These are phyloP conservation scores for Andrena bicolor DNA, from an alignment of 2,888 invertebrate genomes.

Conservation along the genomic window DNA sequence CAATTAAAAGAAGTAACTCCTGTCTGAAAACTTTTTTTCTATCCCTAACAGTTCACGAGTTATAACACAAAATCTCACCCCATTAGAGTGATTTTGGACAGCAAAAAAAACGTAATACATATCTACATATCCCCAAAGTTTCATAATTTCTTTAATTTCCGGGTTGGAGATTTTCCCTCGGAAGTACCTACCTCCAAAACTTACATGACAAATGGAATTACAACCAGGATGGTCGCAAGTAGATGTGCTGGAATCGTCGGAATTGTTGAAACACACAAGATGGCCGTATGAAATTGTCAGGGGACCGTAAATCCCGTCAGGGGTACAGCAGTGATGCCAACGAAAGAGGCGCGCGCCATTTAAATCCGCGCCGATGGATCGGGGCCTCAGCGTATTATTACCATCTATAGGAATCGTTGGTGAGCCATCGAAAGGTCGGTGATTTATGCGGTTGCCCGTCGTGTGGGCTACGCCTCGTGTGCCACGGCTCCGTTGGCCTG, in stretches of 20 bases:
- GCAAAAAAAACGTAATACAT: too few relatives aligned
- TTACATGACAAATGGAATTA: too few relatives aligned
- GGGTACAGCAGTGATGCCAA: not conserved
- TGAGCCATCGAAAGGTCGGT: constrained; percentile 63
- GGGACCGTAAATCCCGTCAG: constrained; percentile 6
- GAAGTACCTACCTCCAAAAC: too few relatives aligned
- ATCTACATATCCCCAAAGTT: too few relatives aligned
- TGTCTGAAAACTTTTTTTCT: too few relatives aligned
- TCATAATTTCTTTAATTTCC: too few relatives aligned
- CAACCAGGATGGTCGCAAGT: too few relatives aligned
- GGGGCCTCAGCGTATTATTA: constrained; percentile 59
- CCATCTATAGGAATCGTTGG: constrained; percentile 64
- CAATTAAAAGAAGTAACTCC: too few relatives aligned
- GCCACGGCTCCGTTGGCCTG: constrained; percentile 28
- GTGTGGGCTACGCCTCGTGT: constrained; percentile 51
- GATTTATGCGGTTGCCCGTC: constrained; percentile 63
- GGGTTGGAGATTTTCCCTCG: too few relatives aligned
- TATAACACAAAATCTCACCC: too few relatives aligned
- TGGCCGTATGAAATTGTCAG: constrained; percentile 11
- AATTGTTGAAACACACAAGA: not conserved
- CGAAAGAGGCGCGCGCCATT: constrained; percentile 48
- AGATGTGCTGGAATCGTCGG: not conserved
- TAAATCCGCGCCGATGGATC: constrained; percentile 50
- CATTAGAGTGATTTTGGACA: too few relatives aligned
- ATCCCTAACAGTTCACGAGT: too few relatives aligned